Percentiles rank a stretch among this genome's conserved stretches.
phyloP scores from a whole-genome alignment of 2,888 invertebrate genomes.

The Callyntrura sp. region DNA sequence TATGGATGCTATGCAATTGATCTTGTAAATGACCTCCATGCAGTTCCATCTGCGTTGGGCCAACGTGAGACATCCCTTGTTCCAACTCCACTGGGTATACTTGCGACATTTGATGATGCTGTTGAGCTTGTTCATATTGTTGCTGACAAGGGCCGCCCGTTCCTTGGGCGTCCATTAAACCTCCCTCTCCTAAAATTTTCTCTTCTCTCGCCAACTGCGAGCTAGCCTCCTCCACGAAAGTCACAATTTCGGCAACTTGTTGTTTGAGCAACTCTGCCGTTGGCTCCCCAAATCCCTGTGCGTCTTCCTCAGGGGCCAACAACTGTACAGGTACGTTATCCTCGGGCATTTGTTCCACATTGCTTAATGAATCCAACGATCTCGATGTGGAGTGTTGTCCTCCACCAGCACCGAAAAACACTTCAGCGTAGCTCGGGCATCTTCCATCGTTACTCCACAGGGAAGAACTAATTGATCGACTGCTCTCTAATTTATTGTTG shows the following conservation, averaged over 20 bases:
- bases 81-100: conserved; percentile 53
- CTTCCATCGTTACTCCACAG: conserved; percentile 77
- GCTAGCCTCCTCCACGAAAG: conserved; percentile 68
- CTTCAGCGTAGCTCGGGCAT: conserved; percentile 83
- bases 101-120: conserved; percentile 50
- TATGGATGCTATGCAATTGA: conserved; percentile 27
- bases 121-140: conserved; percentile 9
- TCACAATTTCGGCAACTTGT: conserved; percentile 72
- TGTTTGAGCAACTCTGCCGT: conserved; percentile 69
- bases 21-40: not conserved
- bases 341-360: conserved; percentile 76
- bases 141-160: not conserved
- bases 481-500: conserved; percentile 47
- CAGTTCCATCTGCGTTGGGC: conserved; percentile 52
- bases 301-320: conserved; percentile 22
- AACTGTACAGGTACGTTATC: conserved; percentile 74
- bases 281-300: conserved; percentile 6
- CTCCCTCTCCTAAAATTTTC: not conserved
- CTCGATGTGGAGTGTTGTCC: conserved; percentile 57
- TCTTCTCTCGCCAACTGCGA: conserved; percentile 47
- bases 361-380: conserved; percentile 65
- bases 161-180: not conserved
- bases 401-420: conserved; percentile 77
- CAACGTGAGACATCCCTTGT: conserved; percentile 39
- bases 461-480: conserved; percentile 64